Percentiles rank a stretch among this genome's conserved stretches.
Conservation (phyloP, 2,888 invertebrate genomes). For the Phrixothrix hirtus region DNA sequence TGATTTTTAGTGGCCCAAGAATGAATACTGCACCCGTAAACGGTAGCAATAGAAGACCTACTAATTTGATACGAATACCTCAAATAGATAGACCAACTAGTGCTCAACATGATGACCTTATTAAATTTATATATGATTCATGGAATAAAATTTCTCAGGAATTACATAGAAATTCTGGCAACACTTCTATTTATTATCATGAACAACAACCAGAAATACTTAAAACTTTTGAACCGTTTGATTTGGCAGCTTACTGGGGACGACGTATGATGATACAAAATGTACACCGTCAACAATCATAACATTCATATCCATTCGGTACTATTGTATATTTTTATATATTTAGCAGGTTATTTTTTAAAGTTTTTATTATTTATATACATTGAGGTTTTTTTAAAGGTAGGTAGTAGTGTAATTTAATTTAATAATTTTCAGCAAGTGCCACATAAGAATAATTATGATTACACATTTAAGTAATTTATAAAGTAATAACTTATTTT, state of each 20-base stretch:
- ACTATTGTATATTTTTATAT: neutral
- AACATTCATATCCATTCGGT: neutral
- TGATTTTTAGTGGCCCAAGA: constrained; percentile 48
- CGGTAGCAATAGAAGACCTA: constrained; percentile 46
- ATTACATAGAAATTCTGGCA: constrained; percentile 47
- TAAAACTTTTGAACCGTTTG: constrained; percentile 77
- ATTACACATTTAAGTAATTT: no score
- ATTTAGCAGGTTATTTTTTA: no score
- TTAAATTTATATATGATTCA: constrained; percentile 77
- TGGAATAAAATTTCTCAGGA: constrained; percentile 67
- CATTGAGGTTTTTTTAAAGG: no score
- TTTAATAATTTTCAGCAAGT: no score
- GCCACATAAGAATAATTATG: no score
- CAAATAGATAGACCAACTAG: constrained; percentile 38
- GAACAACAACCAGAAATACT: constrained; percentile 61
- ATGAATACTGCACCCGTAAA: constrained; percentile 53
- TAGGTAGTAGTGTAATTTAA: no score
- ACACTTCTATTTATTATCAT: constrained; percentile 68
- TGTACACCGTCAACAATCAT: constrained; percentile 59
- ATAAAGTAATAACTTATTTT: no score
- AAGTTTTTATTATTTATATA: no score
- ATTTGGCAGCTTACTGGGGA: constrained; percentile 77
- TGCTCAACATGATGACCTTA: constrained; percentile 75
- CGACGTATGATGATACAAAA: constrained; percentile 71
- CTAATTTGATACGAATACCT: constrained; percentile 44